Evolutionary conservation across 2,797 vertebrate species (phyloP), one percentile per base, ranked within the genome.

Genomic region (Chaunax sp.): DNA sequence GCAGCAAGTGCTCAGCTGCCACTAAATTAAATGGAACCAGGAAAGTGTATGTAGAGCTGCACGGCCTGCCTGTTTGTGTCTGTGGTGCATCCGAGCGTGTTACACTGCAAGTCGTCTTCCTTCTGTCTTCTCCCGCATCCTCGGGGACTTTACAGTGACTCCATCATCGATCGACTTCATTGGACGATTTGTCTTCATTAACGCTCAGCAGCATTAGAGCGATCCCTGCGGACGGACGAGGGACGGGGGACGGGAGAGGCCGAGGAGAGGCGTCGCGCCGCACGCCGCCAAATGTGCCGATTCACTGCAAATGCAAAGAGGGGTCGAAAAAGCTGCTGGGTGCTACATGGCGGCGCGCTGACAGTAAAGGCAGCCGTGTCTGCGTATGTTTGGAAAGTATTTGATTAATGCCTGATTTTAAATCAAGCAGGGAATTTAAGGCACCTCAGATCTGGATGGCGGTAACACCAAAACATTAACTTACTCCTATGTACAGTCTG

Each of bases 141-240:
- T 67, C 20, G 0, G 59, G 71, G 73, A 57, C 69, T 73, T 38
- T 6, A 87, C 84, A 83, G 83, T 76, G 67, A 75, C 78, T 85
- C 67, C 75, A 85, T 83, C 88, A 88, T 91, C 69, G 90, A 93
- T 92, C 63, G 74, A 85, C 87, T 89, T 76, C 84, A 87, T 84
- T 71, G 85, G 90, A 89, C 87, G 86, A 92, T 92, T 91, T 75
- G 84, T 94, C 92, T 93, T 91, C 87, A 92, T 94, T 93, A 92
- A 85, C 49, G 70, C 78, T 80, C 69, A 86, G 79, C 81, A 49
- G 63, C 67, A 85, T 86, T 88, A 89, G 91, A 90, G 81, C 68
- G 64, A 69, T 76, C 78, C 79, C 84, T 2, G 56, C 1, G 64
- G 66, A 80, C 22, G 4, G 28, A 8, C 28, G 28, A 71, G 51